Conservation (phyloP, 2,888 invertebrate species). For the Ypsolopha sequella region DNA sequence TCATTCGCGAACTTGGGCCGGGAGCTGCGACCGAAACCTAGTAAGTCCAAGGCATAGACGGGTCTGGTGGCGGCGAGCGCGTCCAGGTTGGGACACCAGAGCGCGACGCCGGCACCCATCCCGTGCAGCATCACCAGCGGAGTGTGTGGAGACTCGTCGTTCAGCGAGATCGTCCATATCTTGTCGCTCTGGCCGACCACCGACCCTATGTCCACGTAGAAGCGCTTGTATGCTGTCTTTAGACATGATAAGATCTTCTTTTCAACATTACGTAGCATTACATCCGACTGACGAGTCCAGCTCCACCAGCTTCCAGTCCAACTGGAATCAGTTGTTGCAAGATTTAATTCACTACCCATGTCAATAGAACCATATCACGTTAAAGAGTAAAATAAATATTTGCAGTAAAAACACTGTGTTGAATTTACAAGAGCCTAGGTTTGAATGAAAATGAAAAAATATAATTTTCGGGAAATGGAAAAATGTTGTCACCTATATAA, state of each 20-base stretch:
- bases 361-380: constrained; percentile 15
- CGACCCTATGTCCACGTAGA: constrained; percentile 81
- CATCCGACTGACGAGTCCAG: constrained; percentile 86
- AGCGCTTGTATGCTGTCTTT: constrained; percentile 77
- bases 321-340: constrained; percentile 45
- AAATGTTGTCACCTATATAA: too few species aligned
- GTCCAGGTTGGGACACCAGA: constrained; percentile 95
- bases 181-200: constrained; percentile 73
- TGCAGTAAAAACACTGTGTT: too few species aligned
- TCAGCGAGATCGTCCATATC: constrained; percentile 78
- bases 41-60: constrained; percentile 90
- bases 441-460: too few species aligned
- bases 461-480: too few species aligned
- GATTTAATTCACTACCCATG: constrained; percentile 60
- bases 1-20: constrained; percentile 87
- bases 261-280: constrained; percentile 83
- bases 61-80: constrained; percentile 82
- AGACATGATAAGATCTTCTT: constrained; percentile 88
- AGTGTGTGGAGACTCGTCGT: constrained; percentile 75
- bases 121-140: constrained; percentile 95
- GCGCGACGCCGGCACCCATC: constrained; percentile 91
- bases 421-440: too few species aligned
- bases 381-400: not conserved
- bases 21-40: constrained; percentile 95
- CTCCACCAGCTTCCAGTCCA: constrained; percentile 75